Percentiles rank a stretch among this genome's conserved stretches.
Evolutionary conservation across 1,140 invertebrate species (phyloP).

Genomic region (Dreissena rostriformis): DNA sequence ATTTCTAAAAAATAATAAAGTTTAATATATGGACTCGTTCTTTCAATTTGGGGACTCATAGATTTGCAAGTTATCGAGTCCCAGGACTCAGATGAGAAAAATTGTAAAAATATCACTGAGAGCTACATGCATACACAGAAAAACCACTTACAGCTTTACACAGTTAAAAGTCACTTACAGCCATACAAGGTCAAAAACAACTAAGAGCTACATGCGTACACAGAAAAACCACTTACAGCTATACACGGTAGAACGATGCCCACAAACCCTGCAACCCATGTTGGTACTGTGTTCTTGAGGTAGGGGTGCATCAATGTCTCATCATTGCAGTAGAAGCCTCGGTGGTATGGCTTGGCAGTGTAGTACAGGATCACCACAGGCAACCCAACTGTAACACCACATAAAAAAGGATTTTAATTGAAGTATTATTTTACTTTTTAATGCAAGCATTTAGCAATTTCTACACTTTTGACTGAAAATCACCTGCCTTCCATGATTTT

Average conservation of each 20-base stretch:
- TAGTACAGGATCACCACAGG: conserved; percentile 65
- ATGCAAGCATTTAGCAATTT: neutral
- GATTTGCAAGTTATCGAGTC: too few relatives aligned
- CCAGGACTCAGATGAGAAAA: too few relatives aligned
- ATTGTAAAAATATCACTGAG: too few relatives aligned
- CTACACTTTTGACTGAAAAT: neutral
- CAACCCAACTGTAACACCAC: conserved; percentile 65
- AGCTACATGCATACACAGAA: too few relatives aligned
- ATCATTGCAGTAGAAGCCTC: conserved; percentile 98
- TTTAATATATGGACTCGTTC: too few relatives aligned
- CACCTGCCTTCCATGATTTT: neutral
- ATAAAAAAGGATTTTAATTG: neutral
- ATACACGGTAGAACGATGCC: conserved; percentile 64
- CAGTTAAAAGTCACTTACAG: too few relatives aligned
- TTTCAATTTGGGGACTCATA: too few relatives aligned
- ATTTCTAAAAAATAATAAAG: too few relatives aligned
- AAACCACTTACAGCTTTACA: too few relatives aligned
- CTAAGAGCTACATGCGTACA: conserved; percentile 69
- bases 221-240: conserved; percentile 65
- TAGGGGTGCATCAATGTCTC: conserved; percentile 93
- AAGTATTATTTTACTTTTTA: neutral
- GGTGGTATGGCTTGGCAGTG: conserved; percentile 86
- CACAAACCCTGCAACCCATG: conserved; percentile 62
- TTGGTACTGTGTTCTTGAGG: conserved; percentile 79
- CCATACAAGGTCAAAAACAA: neutral